phyloP scores from a whole-genome alignment of 2,113 vertebrate genomes.

The Centropus unirufus region DNA sequence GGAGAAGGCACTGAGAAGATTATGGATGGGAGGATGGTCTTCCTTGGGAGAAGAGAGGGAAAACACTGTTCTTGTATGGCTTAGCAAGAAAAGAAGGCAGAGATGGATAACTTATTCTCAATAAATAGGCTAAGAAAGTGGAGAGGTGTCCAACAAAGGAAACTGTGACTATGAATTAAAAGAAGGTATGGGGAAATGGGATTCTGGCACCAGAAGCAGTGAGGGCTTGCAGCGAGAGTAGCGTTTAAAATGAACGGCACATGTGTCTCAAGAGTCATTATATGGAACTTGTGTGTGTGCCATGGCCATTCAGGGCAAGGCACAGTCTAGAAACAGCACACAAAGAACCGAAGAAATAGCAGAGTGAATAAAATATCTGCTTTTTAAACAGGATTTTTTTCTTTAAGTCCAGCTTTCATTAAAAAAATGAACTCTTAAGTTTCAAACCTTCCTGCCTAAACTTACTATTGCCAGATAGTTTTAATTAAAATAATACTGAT shows the following conservation, averaged over 20 bases:
- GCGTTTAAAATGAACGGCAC: background rate
- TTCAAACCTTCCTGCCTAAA: background rate
- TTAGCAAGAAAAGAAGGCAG: background rate
- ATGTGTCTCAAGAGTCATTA: background rate
- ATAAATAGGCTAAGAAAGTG: background rate
- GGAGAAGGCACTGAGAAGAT: slow-evolving; percentile 9
- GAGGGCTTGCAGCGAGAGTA: background rate
- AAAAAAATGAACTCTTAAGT: background rate
- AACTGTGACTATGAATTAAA: background rate
- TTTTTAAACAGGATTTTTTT: background rate
- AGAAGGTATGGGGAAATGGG: background rate
- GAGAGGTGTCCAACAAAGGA: background rate
- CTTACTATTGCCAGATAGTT: background rate
- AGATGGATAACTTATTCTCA: background rate
- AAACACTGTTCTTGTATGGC: background rate
- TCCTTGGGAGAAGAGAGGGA: background rate
- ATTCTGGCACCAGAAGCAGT: background rate
- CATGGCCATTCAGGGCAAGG: background rate
- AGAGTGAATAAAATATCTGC: background rate
- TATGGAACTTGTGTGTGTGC: background rate
- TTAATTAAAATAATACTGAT: background rate
- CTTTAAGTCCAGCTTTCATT: background rate
- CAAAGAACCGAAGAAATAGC: background rate
- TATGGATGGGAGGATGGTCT: background rate
- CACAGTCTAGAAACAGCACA: background rate